Base-by-base conservation (phyloP, 2,888 invertebrate species). In the Strigamia transsilvanica region DNA sequence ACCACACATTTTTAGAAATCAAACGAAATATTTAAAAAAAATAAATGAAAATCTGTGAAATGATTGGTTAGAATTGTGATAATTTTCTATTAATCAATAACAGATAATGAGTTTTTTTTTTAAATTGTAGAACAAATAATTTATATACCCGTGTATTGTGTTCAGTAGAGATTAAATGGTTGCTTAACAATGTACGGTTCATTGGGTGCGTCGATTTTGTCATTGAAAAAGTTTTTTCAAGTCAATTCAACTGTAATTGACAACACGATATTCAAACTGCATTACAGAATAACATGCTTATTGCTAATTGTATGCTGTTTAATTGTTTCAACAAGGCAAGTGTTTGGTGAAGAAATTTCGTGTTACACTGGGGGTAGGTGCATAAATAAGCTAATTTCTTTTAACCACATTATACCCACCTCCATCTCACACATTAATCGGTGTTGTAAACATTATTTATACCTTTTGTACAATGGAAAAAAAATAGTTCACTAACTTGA, bases 1-100 rank as follows among this genome's bases (percentile, higher is more conserved):
- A 73, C 73, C 2, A 73, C 73, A 12, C 73, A 73, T 4, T 73
- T 73, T 73, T 73, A 73, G 15, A 46, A 46, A 46, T 46, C 3
- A 27, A 27, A 27, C 1, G n/a, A 27, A 27, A 27, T 27, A 1
- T 2, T 3, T 27, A 27, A 27, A 3, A 27, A 27, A 27, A 27
- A 27, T 2, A 3, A 4, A 6, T 38, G 38, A 5, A 38, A 34
- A 34, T 34, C 34, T n/a, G n/a, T n/a, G n/a, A n/a, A 27, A 27
- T 27, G 27, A 27, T 27, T 27, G 27, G 27, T 27, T 2, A 2
- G 3, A 27, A 27, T 27, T 2, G 27, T 38, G 38, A 38, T 38
- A 38, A 38, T 38, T 38, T 38, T 38, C 10, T 6, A 38, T 38
- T 38, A n/a, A 38, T 38, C 6, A 38, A 6, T 4, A 34, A 34